Percentiles rank a stretch among this genome's conserved stretches.
Evolutionary conservation across 2,797 vertebrate species (phyloP).

Genomic region (Rhinogobio ventralis): DNA sequence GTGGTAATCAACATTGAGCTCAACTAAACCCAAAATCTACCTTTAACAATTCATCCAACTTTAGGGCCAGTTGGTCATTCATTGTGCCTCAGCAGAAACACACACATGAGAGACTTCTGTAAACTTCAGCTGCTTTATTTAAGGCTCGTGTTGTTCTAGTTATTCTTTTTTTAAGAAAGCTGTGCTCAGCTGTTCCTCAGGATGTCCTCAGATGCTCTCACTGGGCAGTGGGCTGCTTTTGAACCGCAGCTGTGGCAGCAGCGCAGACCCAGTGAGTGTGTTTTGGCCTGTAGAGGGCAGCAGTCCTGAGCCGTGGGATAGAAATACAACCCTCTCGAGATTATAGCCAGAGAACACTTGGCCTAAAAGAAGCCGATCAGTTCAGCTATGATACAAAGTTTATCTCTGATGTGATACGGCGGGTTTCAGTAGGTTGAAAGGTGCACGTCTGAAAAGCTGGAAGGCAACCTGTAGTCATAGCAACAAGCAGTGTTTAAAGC

Average conservation of each 20-base stretch:
- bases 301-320: background rate
- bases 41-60: background rate
- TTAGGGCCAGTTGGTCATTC: slow-evolving; percentile 25
- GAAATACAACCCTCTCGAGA: background rate
- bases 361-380: background rate
- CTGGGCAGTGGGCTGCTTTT: background rate
- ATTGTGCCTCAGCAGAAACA: slow-evolving; percentile 4
- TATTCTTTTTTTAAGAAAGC: slow-evolving; percentile 31
- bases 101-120: background rate
- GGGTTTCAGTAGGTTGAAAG: slow-evolving; percentile 18
- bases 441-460: slow-evolving; percentile 42
- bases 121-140: slow-evolving; percentile 35
- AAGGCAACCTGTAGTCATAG: slow-evolving; percentile 72
- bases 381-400: background rate
- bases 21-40: background rate
- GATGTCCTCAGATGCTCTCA: slow-evolving; percentile 7
- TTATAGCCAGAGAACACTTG: background rate
- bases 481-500: slow-evolving; percentile 68
- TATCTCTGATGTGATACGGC: background rate
- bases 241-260: background rate
- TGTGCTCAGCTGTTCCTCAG: slow-evolving; percentile 22
- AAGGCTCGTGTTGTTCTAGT: background rate
- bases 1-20: background rate
- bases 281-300: slow-evolving; percentile 16
- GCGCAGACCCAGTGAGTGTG: background rate